These are phyloP conservation scores for Ophonus ardosiacus DNA, from an alignment of 2,888 invertebrate species.

Conservation along the genomic window DNA sequence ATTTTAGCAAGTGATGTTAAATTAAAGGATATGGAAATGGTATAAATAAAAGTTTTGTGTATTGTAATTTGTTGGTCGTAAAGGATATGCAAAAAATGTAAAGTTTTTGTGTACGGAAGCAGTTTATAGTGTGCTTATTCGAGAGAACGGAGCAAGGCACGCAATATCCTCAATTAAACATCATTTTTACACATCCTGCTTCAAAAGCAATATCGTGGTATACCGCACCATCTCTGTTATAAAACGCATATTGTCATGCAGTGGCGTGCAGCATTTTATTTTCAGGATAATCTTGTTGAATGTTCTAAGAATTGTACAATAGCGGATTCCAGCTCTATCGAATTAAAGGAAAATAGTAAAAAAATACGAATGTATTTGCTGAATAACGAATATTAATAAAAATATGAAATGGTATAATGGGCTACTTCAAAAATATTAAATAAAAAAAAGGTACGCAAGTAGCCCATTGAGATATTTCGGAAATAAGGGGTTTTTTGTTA, in stretches of 20 bases:
- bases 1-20: neutral
- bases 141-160: slow-evolving; percentile 3
- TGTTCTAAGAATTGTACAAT: too few species aligned
- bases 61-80: neutral
- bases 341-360: too few species aligned
- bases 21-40: neutral
- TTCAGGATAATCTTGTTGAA: neutral
- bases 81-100: slow-evolving; percentile 1
- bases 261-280: neutral
- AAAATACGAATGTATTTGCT: too few species aligned
- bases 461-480: too few species aligned
- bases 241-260: slow-evolving; percentile 20
- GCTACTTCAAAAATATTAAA: too few species aligned
- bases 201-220: slow-evolving; percentile 32
- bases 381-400: too few species aligned
- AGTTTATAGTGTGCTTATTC: slow-evolving; percentile 18
- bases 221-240: slow-evolving; percentile 23
- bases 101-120: slow-evolving; percentile 7
- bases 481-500: too few species aligned
- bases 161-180: slow-evolving; percentile 44
- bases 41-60: neutral
- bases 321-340: too few species aligned
- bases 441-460: too few species aligned
- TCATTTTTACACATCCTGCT: slow-evolving; percentile 43
- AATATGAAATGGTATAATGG: too few species aligned